Base-by-base conservation (phyloP, 35 echinoderm and acorn worm genomes). In the Ptychodera flava region DNA sequence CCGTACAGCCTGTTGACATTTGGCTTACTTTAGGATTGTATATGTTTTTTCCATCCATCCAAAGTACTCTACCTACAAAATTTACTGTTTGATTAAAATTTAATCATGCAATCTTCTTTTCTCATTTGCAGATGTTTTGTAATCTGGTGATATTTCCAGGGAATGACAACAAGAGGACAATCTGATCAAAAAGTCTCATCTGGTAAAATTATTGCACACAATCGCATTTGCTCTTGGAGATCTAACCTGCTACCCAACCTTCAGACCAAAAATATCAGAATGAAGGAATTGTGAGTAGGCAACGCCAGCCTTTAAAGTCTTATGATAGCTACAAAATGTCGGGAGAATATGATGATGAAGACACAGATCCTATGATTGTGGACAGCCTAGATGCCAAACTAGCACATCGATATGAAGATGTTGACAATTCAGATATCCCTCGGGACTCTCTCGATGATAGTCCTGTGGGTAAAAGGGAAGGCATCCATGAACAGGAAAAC, bases 191-290 rank as follows among this genome's bases (percentile, higher is more conserved):
- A 12, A 12, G 22, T 22, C 6, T 6, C 45, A 64, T 86, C 92
- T 29, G 95, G 95, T 34, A 86, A 82, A 78, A 93, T 97, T 81
- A 97, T 86, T 36, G 85, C 92, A 16, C 95, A 93, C 78, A 97
- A 93, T 84, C 76, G 0, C 89, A 93, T 32, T 86, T 93, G 14
- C 83, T 97, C 1, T 16, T 84, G 32, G 89, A 95, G 45, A 22
- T 6, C 45, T 64, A 6, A 64, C 45, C 45, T 22, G 22, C 45
- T 64, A 22, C 6, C 22, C 45, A 6, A 64, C 6, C 6, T 22
- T 12, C 45, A 12, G 45, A 64, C 45, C 45, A 64, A 64, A 22
- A 64, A 64, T 22, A 6, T 64, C 6, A 64, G 6, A 22, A 64
- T 64, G 45, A 64, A 22, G 45, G 45, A 64, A 64, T 64, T 6